A percentile compares a stretch with the other conserved stretches of the same genome.
These are phyloP conservation scores for Ostrea denselamellosa DNA, from an alignment of 1,140 invertebrate genomes.

Conservation along the genomic window DNA sequence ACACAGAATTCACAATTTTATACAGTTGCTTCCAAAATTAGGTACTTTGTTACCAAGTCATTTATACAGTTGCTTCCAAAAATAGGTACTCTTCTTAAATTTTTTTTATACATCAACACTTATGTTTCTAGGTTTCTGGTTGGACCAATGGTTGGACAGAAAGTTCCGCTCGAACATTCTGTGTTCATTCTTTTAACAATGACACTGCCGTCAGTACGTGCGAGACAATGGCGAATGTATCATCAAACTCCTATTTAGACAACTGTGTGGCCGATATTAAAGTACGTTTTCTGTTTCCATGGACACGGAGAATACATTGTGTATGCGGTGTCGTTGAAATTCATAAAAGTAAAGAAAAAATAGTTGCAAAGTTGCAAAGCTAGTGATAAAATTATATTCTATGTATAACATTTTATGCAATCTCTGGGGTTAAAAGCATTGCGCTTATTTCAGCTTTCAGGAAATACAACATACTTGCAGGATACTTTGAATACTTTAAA, in stretches of 20 bases:
- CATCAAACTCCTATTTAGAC: neutral
- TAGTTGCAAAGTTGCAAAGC: too few species aligned
- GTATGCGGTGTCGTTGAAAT: too few species aligned
- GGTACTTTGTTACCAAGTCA: too few species aligned
- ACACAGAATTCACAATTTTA: neutral
- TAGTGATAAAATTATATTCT: too few species aligned
- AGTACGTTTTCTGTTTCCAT: neutral
- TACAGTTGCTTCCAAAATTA: too few species aligned
- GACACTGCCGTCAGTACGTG: neutral
- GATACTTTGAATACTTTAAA: constrained; percentile 4
- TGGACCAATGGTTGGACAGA: constrained; percentile 19
- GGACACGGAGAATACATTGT: neutral
- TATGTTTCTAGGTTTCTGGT: neutral
- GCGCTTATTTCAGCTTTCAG: neutral
- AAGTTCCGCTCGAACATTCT: neutral
- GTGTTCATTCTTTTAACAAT: neutral
- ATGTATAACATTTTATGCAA: too few species aligned
- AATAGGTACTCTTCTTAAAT: neutral
- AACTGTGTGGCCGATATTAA: neutral
- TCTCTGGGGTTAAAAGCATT: too few species aligned
- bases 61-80: too few species aligned
- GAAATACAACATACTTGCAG: constrained; percentile 4
- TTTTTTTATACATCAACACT: neutral
- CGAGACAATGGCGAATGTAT: neutral
- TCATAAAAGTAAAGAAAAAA: too few species aligned